Conservation (phyloP, 1,140 invertebrate species). For the Rhagoletis zephyria region DNA sequence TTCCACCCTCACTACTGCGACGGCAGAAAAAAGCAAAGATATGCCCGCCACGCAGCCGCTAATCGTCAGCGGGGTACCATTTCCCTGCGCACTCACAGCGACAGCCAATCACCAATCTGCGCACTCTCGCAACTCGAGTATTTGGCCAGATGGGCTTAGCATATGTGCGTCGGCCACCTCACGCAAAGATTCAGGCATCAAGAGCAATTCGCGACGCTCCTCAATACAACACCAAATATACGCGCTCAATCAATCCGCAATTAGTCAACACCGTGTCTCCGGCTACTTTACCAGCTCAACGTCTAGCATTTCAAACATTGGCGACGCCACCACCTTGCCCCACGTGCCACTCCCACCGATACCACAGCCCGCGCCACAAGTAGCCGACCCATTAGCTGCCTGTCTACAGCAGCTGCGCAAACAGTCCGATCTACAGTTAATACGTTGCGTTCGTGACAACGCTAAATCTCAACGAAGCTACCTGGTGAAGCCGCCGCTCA, state of each 20-base stretch:
- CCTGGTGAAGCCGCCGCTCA: slow-evolving; percentile 90
- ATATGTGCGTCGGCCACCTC: slow-evolving; percentile 84
- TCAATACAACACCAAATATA: slow-evolving; percentile 88
- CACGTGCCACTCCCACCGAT: slow-evolving; percentile 54
- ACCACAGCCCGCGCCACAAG: slow-evolving; percentile 60
- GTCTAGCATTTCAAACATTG: slow-evolving; percentile 76
- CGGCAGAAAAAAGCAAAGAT: slow-evolving; percentile 34
- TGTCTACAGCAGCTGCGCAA: slow-evolving; percentile 87
- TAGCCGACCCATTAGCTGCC: slow-evolving; percentile 77
- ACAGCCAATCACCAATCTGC: slow-evolving; percentile 43
- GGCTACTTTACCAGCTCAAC: slow-evolving; percentile 89
- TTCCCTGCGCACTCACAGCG: slow-evolving; percentile 28
- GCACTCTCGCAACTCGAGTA: slow-evolving; percentile 67
- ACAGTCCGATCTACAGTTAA: slow-evolving; percentile 89
- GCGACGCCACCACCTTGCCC: slow-evolving; percentile 58
- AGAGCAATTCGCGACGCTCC: slow-evolving; percentile 86
- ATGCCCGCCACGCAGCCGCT: slow-evolving; percentile 3
- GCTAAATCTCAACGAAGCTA: slow-evolving; percentile 86
- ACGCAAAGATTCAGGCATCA: slow-evolving; percentile 89
- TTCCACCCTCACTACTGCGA: slow-evolving; percentile 72
- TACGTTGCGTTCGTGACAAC: slow-evolving; percentile 87
- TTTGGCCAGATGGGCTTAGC: slow-evolving; percentile 78
- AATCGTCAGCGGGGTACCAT: background rate
- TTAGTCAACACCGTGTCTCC: slow-evolving; percentile 85
- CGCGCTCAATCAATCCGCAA: slow-evolving; percentile 78